These are phyloP conservation scores for Spisula solida DNA, from an alignment of 2,888 invertebrate species.

Conservation along the genomic window DNA sequence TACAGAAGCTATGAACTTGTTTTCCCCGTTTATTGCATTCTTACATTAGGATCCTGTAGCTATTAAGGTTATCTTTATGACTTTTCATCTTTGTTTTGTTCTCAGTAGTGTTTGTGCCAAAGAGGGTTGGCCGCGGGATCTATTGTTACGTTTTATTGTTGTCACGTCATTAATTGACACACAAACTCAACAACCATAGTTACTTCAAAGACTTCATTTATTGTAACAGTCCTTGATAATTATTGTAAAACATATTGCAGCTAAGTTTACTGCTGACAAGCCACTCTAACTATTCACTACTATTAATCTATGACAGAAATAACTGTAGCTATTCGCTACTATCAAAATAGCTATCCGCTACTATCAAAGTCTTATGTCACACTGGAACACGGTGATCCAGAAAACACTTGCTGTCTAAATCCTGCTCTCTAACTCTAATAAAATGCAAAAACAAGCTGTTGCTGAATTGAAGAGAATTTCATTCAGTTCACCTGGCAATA, in stretches of 20 bases:
- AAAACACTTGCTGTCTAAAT: constrained; percentile 18
- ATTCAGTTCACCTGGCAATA: constrained; percentile 28
- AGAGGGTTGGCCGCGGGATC: background rate
- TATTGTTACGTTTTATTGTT: background rate
- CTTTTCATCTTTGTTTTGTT: background rate
- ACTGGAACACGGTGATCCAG: background rate
- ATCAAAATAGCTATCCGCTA: background rate
- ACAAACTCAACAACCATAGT: background rate
- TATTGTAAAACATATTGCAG: background rate
- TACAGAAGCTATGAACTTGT: too few relatives aligned
- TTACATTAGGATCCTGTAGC: background rate
- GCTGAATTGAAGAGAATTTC: constrained; percentile 8
- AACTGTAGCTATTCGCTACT: constrained; percentile 3
- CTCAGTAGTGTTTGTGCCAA: constrained; percentile 3
- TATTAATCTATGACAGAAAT: background rate
- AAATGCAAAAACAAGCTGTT: background rate
- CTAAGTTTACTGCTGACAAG: background rate
- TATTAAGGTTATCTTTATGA: background rate
- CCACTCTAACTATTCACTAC: background rate
- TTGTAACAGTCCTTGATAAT: constrained; percentile 4
- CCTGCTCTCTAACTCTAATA: background rate
- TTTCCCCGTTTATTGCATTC: too few relatives aligned
- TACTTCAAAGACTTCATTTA: background rate
- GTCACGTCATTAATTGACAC: background rate
- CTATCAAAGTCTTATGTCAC: background rate